Conservation (phyloP, 2,888 invertebrate species). For the Drosophila multiciliata region DNA sequence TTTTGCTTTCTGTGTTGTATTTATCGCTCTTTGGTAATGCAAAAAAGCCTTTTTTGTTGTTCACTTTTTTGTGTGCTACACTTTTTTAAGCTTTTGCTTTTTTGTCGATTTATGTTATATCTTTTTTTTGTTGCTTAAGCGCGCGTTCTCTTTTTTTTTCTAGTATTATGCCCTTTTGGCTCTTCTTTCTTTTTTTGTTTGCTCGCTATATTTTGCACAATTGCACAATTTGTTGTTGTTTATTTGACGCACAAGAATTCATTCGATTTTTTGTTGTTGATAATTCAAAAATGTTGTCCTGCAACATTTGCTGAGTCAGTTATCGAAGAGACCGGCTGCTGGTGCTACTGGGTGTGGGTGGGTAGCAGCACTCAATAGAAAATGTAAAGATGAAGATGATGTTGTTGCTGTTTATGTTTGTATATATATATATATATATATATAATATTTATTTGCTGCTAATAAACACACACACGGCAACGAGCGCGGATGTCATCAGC, state of each 20-base stretch:
- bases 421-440: conserved; percentile 24
- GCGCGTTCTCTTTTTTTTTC: conserved; percentile 17
- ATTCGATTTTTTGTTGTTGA: conserved; percentile 1
- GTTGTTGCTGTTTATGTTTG: conserved; percentile 20
- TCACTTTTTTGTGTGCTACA: conserved; percentile 54
- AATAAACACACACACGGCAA: conserved; percentile 70
- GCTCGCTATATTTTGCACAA: conserved; percentile 48
- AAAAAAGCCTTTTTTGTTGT: conserved; percentile 25
- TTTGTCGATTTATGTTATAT: background rate
- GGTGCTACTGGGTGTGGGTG: conserved; percentile 1
- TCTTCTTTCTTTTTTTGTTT: conserved; percentile 16
- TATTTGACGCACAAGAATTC: conserved; percentile 37
- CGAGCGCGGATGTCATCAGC: conserved; percentile 58
- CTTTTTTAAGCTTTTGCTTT: conserved; percentile 26
- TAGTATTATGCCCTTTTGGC: conserved; percentile 8
- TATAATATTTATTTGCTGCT: conserved; percentile 49
- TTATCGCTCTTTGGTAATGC: conserved; percentile 26
- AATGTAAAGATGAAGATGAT: conserved; percentile 18
- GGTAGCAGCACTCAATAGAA: conserved; percentile 19
- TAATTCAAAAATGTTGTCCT: conserved; percentile 44
- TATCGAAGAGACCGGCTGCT: conserved; percentile 18
- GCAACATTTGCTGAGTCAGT: conserved; percentile 63
- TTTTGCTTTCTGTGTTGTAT: conserved; percentile 38
- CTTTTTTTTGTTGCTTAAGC: background rate
- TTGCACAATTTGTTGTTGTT: conserved; percentile 64